Evolutionary conservation across 2,888 invertebrate genomes (phyloP).

Genomic region (Conomelus anceps): DNA sequence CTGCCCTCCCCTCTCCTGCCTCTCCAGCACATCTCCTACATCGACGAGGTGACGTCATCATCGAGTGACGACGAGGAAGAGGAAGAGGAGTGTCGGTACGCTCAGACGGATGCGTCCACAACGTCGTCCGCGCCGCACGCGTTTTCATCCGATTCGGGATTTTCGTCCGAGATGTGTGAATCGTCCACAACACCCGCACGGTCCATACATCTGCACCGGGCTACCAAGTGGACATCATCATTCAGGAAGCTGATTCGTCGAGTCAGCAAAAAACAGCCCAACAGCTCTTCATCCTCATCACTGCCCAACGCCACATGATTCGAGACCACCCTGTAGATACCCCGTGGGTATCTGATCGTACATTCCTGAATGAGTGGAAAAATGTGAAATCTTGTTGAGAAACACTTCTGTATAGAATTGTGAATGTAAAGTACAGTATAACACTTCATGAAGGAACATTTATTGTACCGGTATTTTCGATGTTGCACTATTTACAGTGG

Average conservation of each 20-base stretch:
- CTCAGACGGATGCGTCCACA: constrained; percentile 28
- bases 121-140: constrained; percentile 33
- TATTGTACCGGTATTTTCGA: too few relatives aligned
- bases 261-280: constrained; percentile 30
- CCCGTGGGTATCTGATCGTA: too few relatives aligned
- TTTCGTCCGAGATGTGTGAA: constrained; percentile 47
- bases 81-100: constrained; percentile 27
- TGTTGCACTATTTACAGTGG: too few relatives aligned
- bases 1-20: constrained; percentile 28
- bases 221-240: constrained; percentile 54
- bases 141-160: constrained; percentile 42
- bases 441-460: too few relatives aligned
- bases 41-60: constrained; percentile 34
- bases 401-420: too few relatives aligned
- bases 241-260: constrained; percentile 50
- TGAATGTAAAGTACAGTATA: too few relatives aligned
- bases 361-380: too few relatives aligned
- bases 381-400: too few relatives aligned
- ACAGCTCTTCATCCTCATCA: not conserved
- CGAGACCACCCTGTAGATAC: not conserved
- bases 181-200: constrained; percentile 29
- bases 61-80: constrained; percentile 30
- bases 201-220: constrained; percentile 31
- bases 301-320: not conserved
- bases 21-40: constrained; percentile 36